Evolutionary conservation across 2,888 invertebrate genomes (phyloP), one percentile per base, ranked within the genome.

Genomic region (Electrophaes corylata): DNA sequence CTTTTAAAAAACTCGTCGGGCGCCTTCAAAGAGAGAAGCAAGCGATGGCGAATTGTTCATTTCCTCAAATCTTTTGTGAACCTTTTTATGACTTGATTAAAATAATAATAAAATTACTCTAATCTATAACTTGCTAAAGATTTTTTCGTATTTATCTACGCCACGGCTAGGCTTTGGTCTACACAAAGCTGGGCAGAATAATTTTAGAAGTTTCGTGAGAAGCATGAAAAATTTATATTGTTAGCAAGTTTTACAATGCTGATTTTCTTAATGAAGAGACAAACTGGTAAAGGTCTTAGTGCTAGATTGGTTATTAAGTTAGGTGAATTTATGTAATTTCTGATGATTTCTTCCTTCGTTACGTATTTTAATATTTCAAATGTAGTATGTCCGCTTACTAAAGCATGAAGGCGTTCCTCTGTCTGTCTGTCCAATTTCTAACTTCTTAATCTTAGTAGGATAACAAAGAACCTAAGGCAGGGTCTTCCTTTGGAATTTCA

Each of bases 101-200:
- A n/a, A n/a, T 29, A 39, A 62, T 47, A n/a, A n/a, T 62, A 53
- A 57, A 60, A 48, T 54, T 43, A 35, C 31, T 26, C 46, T 29
- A 29, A 66, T 14, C 44, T 47, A 31, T 66, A 58, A 50, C 56
- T 64, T 49, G 18, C 8, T 23, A 10, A 50, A 46, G 18, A 62
- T 55, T 58, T 55, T 53, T 48, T 57, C 11, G 37, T 57, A 45
- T 50, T 49, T 47, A 19, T 54, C 20, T 45, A 37, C 37, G 14
- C 35, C 33, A 35, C 26, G 44, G 37, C 53, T 61, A 16, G 44
- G 37, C 53, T 61, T 52, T 48, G 53, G 44, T 49, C 50, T 49
- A 53, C 54, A 47, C 26, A 50, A 63, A 60, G 23, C 49, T 50
- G 29, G n/a, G 6, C 52, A 26, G 1, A 48, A 49, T 57, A 44